phyloP scores from a whole-genome alignment of 1,140 invertebrate species.

The Watersipora subatra region DNA sequence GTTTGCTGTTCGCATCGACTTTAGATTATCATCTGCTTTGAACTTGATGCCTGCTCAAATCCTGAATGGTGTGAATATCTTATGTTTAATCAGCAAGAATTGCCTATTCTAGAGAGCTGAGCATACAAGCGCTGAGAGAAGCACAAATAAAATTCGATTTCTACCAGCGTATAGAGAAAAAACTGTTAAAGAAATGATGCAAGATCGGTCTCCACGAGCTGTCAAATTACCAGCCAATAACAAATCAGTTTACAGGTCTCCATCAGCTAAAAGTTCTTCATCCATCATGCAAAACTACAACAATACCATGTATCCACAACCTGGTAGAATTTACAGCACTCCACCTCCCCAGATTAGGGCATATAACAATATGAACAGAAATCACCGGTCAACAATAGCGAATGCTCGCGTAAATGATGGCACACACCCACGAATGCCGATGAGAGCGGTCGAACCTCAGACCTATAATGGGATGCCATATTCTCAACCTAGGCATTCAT shows the following conservation, averaged over 20 bases:
- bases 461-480: not conserved
- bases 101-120: not conserved
- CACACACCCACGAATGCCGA: not conserved
- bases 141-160: not conserved
- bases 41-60: too few species aligned
- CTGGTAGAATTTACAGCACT: not conserved
- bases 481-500: not conserved
- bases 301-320: not conserved
- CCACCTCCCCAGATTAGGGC: not conserved
- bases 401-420: not conserved
- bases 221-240: not conserved
- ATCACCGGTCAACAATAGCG: not conserved
- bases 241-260: not conserved
- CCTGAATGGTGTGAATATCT: too few species aligned
- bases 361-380: not conserved
- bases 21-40: too few species aligned
- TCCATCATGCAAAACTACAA: not conserved
- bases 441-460: not conserved
- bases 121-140: not conserved
- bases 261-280: not conserved
- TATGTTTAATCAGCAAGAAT: too few species aligned
- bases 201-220: not conserved
- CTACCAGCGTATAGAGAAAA: not conserved
- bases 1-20: too few species aligned
- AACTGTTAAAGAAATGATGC: not conserved